A percentile compares a stretch with the other conserved stretches of the same genome.
These are phyloP conservation scores for Brachionus calyciflorus DNA, from an alignment of 1,140 invertebrate species.

Conservation along the genomic window DNA sequence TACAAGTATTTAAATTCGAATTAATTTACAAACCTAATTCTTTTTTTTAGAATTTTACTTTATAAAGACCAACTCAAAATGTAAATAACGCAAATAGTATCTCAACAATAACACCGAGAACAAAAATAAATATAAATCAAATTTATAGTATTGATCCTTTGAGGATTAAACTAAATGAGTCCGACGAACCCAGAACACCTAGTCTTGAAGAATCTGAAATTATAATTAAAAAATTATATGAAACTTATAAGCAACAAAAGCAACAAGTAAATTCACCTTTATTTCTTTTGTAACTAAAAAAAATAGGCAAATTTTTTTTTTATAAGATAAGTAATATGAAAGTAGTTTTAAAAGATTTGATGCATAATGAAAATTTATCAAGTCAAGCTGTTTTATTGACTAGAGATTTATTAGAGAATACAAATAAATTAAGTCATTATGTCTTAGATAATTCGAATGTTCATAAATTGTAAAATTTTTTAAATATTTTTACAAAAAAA, in stretches of 20 bases:
- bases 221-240: slow-evolving; percentile 44
- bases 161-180: slow-evolving; percentile 22
- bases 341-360: slow-evolving; percentile 40
- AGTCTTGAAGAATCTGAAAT: slow-evolving; percentile 40
- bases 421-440: slow-evolving; percentile 28
- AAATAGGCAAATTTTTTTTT: no score
- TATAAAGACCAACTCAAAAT: slow-evolving; percentile 9
- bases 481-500: not conserved
- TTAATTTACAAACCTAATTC: no score
- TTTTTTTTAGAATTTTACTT: not conserved
- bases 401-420: slow-evolving; percentile 27
- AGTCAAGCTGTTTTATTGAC: slow-evolving; percentile 25
- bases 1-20: not conserved
- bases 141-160: slow-evolving; percentile 34
- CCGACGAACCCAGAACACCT: slow-evolving; percentile 39
- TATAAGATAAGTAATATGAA: slow-evolving; percentile 45
- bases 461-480: slow-evolving; percentile 17
- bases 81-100: slow-evolving; percentile 29
- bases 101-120: not conserved
- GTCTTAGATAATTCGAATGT: slow-evolving; percentile 3
- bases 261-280: slow-evolving; percentile 45
- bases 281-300: no score
- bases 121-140: slow-evolving; percentile 37
- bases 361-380: slow-evolving; percentile 40
- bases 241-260: slow-evolving; percentile 40